phyloP scores from a whole-genome alignment of 64 coral and sea anemone species.

The Cladopsammia gracilis region DNA sequence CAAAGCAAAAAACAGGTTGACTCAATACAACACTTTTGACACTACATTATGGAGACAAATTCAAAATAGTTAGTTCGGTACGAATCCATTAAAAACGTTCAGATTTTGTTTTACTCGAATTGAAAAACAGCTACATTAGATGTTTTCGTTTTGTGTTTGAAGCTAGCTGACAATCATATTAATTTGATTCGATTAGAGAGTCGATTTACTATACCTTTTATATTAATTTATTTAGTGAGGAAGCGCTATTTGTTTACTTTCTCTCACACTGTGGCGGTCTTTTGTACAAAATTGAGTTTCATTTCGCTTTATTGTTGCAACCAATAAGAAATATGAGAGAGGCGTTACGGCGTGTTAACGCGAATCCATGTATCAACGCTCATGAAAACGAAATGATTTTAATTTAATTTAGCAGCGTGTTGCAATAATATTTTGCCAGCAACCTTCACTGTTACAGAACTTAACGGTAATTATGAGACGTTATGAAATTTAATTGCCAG shows the following conservation, averaged over 20 bases:
- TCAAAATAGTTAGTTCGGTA: neutral
- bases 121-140: neutral
- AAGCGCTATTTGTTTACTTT: neutral
- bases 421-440: too few species aligned
- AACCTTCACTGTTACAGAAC: too few species aligned
- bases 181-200: constrained; percentile 21
- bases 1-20: neutral
- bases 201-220: neutral
- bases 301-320: neutral
- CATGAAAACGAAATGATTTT: too few species aligned
- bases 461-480: neutral
- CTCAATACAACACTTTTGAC: neutral
- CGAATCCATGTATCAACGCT: too few species aligned
- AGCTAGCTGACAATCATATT: neutral
- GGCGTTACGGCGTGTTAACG: constrained; percentile 20
- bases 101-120: neutral
- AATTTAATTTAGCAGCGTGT: too few species aligned
- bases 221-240: neutral
- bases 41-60: neutral
- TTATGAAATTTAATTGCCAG: constrained; percentile 1
- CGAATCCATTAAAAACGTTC: neutral
- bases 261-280: constrained; percentile 21
- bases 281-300: constrained; percentile 45
- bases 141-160: neutral
- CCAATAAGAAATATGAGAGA: neutral